Evolutionary conservation across 2,113 vertebrate species (phyloP), one percentile per base, ranked within the genome.

Genomic region (Epinephelus fuscoguttatus): DNA sequence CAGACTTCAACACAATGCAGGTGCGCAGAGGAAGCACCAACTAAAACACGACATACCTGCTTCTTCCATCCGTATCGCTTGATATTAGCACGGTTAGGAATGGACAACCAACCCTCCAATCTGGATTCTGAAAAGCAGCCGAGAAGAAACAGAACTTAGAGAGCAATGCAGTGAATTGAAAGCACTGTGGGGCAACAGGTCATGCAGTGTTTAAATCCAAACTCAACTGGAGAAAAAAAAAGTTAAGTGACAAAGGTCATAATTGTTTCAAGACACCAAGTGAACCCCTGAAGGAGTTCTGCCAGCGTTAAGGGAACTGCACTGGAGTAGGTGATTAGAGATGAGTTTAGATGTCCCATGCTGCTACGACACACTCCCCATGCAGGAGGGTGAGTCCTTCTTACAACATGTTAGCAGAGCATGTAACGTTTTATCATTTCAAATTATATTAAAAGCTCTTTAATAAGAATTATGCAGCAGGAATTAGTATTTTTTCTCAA

Each of bases 21-120:
- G 57, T n/a, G 1, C 53, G 68, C 8, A 57, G 23, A 68, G 21
- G 30, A 82, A 88, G 64, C 8, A 0, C 8, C 21, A 57, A 53
- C 47, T 27, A 42, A 76, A 76, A 21, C 17, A 62, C 57, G 12
- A 73, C 73, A 47, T 94, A 99, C 98, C 98, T 99, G 98, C 92
- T 97, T 99, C 90, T 97, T 99, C 98, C 98, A 99, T 84, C 98
- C 98, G 33, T 99, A 96, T 84, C 98, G 94, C 92, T 97, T 99
- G 90, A 99, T 99, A 90, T 99, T 99, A 88, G 96, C 95, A 89
- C 97, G 97, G 91, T 98, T 99, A 83, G 98, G 98, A 94, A 99
- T 93, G 25, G 98, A 98, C 87, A 99, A 96, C 98, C 98, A 99
- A 62, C 98, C 98, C 94, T 99, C 98, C 95, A 99, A 94, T 94